A percentile compares a stretch with the other conserved stretches of the same genome.
Evolutionary conservation across 2,888 invertebrate genomes (phyloP).

Genomic region (Monoplex corrugatus): DNA sequence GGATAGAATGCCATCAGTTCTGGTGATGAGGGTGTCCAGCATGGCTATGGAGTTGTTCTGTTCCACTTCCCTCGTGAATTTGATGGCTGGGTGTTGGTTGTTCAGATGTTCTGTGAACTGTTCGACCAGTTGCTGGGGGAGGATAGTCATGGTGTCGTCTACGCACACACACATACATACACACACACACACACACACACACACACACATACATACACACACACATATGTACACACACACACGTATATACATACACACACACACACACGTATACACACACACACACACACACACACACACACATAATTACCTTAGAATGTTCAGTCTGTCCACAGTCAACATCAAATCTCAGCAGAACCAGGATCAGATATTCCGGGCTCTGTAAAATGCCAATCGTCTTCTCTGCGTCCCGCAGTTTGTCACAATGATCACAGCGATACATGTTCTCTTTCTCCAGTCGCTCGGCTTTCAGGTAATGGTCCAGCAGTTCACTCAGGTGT

Average conservation of each 20-base stretch:
- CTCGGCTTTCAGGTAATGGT: conserved; percentile 90
- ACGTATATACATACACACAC: neutral
- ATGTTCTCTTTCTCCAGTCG: conserved; percentile 90
- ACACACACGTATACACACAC: neutral
- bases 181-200: neutral
- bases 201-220: neutral
- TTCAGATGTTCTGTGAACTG: no score
- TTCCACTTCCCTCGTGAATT: no score
- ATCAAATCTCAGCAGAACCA: conserved; percentile 91
- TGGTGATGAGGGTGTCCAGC: no score
- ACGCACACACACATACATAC: neutral
- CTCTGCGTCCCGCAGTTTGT: conserved; percentile 89
- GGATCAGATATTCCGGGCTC: conserved; percentile 89
- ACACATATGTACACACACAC: neutral
- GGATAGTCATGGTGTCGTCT: no score
- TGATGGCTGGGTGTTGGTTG: no score
- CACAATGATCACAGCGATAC: conserved; percentile 91
- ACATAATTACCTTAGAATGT: conserved; percentile 87
- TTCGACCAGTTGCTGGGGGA: no score
- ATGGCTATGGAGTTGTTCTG: no score
- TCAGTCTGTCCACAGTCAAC: conserved; percentile 87
- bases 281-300: neutral
- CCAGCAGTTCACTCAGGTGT: conserved; percentile 88
- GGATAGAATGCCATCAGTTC: no score
- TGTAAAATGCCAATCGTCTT: conserved; percentile 87